These are phyloP conservation scores for Coracopsis vasa DNA, from an alignment of 2,113 vertebrate genomes.

Conservation along the genomic window DNA sequence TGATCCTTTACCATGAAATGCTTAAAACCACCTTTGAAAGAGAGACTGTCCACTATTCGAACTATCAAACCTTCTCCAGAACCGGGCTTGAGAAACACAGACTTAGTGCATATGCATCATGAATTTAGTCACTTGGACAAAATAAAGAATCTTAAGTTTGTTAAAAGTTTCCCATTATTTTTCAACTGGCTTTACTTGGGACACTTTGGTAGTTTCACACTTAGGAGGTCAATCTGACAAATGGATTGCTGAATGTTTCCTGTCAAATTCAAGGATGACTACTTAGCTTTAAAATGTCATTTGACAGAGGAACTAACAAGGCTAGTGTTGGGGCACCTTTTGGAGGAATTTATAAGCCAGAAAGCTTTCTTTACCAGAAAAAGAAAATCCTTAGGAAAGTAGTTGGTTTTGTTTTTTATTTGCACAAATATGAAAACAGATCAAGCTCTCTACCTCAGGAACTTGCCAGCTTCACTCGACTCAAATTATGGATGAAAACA, in stretches of 20 bases:
- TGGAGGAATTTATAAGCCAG: background rate
- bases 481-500: background rate
- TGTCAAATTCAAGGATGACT: background rate
- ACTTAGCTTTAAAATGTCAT: background rate
- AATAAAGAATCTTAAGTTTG: background rate
- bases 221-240: background rate
- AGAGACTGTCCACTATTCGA: background rate
- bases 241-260: background rate
- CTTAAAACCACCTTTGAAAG: background rate
- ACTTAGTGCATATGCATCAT: background rate
- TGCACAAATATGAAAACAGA: background rate
- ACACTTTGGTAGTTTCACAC: background rate
- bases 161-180: background rate
- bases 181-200: background rate
- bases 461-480: background rate
- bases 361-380: background rate
- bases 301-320: accelerated
- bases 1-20: background rate
- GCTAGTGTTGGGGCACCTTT: background rate
- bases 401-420: background rate
- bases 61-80: background rate
- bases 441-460: background rate
- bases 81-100: background rate
- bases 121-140: background rate
- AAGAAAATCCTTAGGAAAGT: background rate